Conservation (phyloP, 2,113 vertebrate genomes). For the Microtus montanus region DNA sequence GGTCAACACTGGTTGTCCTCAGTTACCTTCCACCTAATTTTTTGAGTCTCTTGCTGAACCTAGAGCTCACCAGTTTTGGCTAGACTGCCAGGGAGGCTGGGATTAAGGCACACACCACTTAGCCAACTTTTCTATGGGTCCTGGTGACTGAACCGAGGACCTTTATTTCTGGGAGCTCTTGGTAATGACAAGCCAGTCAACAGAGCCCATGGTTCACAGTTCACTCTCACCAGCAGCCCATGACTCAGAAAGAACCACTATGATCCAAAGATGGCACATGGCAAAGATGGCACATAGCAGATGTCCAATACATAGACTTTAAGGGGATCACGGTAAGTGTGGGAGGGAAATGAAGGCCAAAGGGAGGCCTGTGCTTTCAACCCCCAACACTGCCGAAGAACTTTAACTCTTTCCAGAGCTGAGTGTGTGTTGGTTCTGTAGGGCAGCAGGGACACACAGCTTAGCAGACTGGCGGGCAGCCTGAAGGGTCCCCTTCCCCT, state of each 20-base stretch:
- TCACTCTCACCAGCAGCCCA: not conserved
- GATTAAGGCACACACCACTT: not conserved
- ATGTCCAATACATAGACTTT: not conserved
- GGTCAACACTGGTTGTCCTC: not conserved
- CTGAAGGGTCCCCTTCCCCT: not conserved
- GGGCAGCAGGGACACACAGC: not conserved
- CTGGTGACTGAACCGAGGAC: not conserved
- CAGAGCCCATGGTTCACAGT: not conserved
- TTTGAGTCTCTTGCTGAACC: not conserved
- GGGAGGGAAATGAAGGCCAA: not conserved
- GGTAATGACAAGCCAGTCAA: not conserved
- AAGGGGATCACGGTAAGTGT: not conserved
- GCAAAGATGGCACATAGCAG: not conserved
- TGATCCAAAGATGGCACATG: not conserved
- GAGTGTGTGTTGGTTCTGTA: not conserved
- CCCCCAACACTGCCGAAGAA: not conserved
- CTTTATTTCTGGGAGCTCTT: not conserved
- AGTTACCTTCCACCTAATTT: not conserved
- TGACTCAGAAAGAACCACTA: not conserved
- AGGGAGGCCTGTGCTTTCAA: not conserved
- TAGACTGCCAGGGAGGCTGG: not conserved
- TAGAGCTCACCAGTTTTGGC: not conserved
- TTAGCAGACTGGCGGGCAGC: not conserved
- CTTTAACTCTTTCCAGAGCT: not conserved
- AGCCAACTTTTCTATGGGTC: not conserved